phyloP scores from a whole-genome alignment of 1,140 invertebrate species.

The Whitmania pigra region DNA sequence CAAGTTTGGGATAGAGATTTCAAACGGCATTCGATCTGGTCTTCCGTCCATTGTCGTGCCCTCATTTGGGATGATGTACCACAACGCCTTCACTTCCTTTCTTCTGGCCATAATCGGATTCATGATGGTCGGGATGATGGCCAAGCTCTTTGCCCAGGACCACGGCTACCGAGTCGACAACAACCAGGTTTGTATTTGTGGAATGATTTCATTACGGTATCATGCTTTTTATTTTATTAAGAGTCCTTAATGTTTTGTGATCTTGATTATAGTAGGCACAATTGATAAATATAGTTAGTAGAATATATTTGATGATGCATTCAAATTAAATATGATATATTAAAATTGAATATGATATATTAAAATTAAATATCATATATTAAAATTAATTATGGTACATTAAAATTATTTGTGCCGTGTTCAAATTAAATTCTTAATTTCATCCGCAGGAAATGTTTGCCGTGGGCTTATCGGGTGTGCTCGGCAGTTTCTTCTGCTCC shows the following conservation, averaged over 20 bases:
- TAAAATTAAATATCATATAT: no score
- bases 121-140: slow-evolving; percentile 20
- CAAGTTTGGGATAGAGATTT: slow-evolving; percentile 6
- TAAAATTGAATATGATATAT: no score
- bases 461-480: slow-evolving; percentile 54
- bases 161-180: slow-evolving; percentile 20
- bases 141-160: slow-evolving; percentile 18
- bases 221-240: no score
- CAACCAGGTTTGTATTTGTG: slow-evolving; percentile 14
- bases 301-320: no score
- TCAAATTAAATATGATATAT: no score
- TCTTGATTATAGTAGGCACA: no score
- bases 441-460: slow-evolving; percentile 20
- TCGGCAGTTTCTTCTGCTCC: slow-evolving; percentile 72
- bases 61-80: neutral
- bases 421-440: no score
- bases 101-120: slow-evolving; percentile 13
- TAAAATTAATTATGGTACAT: no score
- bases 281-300: no score
- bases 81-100: slow-evolving; percentile 4
- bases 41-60: slow-evolving; percentile 8
- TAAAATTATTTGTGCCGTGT: no score
- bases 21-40: neutral
- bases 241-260: no score
- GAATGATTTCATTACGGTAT: no score